These are phyloP conservation scores for Epizoanthus scotinus DNA, from an alignment of 92 coral and sea anemone species.

Conservation along the genomic window DNA sequence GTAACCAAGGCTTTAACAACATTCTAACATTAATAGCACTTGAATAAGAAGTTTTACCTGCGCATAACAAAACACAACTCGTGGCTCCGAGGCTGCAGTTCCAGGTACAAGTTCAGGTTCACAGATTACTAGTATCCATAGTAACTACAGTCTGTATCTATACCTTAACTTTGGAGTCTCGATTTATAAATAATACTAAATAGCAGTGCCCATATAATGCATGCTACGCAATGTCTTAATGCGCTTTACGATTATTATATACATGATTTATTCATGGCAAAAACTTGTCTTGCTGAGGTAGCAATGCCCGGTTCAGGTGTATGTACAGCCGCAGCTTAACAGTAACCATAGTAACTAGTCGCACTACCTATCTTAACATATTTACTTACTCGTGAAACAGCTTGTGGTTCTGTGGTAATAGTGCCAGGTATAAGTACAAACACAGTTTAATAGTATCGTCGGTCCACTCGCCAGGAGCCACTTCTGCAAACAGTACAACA, in stretches of 20 bases:
- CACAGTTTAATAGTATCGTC: conserved; percentile 96
- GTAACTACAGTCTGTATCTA: background rate
- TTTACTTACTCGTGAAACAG: conserved; percentile 93
- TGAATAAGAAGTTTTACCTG: too few species aligned
- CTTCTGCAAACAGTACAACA: conserved; percentile 49
- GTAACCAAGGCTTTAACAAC: too few species aligned
- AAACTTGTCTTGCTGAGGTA: conserved; percentile 92
- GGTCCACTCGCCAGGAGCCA: conserved; percentile 83
- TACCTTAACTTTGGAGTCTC: background rate
- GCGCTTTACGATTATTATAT: too few species aligned
- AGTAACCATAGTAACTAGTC: conserved; percentile 44
- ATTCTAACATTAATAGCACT: too few species aligned
- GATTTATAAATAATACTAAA: too few species aligned
- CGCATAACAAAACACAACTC: too few species aligned
- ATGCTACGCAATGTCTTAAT: background rate
- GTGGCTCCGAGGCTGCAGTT: conserved; percentile 90
- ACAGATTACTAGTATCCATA: conserved; percentile 84
- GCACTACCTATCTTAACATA: background rate
- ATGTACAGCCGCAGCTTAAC: conserved; percentile 89
- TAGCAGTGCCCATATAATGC: too few species aligned
- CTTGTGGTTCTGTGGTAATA: conserved; percentile 93
- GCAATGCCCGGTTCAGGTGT: conserved; percentile 73
- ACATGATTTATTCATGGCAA: conserved; percentile 85
- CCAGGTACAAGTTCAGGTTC: conserved; percentile 94
- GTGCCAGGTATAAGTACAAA: conserved; percentile 89